phyloP scores from a whole-genome alignment of 2,888 invertebrate genomes.

The Epinotia ramella region DNA sequence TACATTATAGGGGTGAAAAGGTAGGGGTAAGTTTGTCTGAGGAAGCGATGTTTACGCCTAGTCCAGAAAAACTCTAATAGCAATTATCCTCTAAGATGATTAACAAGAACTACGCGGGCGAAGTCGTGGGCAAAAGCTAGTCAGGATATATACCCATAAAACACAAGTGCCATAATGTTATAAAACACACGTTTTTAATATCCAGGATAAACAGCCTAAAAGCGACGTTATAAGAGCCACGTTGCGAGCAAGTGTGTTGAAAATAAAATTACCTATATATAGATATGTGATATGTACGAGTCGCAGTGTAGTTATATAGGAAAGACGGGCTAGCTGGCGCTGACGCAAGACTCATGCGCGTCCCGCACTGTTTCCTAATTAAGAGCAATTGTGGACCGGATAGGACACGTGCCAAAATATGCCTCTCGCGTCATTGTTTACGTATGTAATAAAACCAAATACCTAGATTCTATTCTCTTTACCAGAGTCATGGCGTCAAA shows the following conservation, averaged over 20 bases:
- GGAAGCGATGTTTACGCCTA: no score
- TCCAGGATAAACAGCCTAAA: no score
- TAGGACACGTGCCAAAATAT: constrained; percentile 83
- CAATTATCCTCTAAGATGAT: no score
- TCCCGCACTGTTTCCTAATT: constrained; percentile 81
- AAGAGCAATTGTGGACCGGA: constrained; percentile 82
- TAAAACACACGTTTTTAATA: background rate
- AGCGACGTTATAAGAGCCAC: no score
- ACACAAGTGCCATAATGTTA: no score
- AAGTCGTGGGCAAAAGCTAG: no score
- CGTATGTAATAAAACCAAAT: constrained; percentile 53
- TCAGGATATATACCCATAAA: no score
- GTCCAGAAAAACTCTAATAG: no score
- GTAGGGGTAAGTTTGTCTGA: no score
- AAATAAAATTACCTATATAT: background rate
- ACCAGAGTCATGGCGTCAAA: background rate
- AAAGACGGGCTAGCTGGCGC: constrained; percentile 41
- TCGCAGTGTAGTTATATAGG: background rate
- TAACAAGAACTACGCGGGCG: no score
- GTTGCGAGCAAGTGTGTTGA: background rate
- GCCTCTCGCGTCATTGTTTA: constrained; percentile 70
- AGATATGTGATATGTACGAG: background rate
- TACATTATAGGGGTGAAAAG: no score
- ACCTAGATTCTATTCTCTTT: background rate
- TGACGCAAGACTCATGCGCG: constrained; percentile 60